Evolutionary conservation across 2,888 invertebrate species (phyloP).

Genomic region (Brenthis ino): DNA sequence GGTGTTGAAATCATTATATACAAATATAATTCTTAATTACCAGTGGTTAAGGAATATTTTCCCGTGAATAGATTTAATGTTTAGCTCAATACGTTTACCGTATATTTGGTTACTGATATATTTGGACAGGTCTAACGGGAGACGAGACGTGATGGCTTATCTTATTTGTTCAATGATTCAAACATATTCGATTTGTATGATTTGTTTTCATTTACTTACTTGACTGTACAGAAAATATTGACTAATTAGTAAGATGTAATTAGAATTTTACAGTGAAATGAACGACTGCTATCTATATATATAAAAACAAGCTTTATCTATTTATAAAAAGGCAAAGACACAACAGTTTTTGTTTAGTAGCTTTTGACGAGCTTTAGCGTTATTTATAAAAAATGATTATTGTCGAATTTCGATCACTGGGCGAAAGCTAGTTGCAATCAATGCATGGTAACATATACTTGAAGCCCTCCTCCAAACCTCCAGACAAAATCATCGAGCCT

Average conservation of each 20-base stretch:
- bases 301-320: too few relatives aligned
- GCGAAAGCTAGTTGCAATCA: too few relatives aligned
- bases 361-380: too few relatives aligned
- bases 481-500: too few relatives aligned
- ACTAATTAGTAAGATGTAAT: not conserved
- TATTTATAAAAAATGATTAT: too few relatives aligned
- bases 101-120: constrained; percentile 21
- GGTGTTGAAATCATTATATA: constrained; percentile 22
- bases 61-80: not conserved
- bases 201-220: constrained; percentile 1
- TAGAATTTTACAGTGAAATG: not conserved
- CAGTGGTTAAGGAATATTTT: constrained; percentile 5
- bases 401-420: too few relatives aligned
- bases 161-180: constrained; percentile 41
- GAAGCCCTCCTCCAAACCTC: too few relatives aligned
- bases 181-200: constrained; percentile 17
- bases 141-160: constrained; percentile 46
- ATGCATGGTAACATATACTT: too few relatives aligned
- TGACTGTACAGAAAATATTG: not conserved
- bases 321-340: too few relatives aligned
- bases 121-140: constrained; percentile 48
- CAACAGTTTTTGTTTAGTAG: too few relatives aligned
- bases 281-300: too few relatives aligned
- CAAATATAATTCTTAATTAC: constrained; percentile 25
- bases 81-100: constrained; percentile 6